phyloP scores from a whole-genome alignment of 2,113 vertebrate genomes.

The Eonycteris spelaea region DNA sequence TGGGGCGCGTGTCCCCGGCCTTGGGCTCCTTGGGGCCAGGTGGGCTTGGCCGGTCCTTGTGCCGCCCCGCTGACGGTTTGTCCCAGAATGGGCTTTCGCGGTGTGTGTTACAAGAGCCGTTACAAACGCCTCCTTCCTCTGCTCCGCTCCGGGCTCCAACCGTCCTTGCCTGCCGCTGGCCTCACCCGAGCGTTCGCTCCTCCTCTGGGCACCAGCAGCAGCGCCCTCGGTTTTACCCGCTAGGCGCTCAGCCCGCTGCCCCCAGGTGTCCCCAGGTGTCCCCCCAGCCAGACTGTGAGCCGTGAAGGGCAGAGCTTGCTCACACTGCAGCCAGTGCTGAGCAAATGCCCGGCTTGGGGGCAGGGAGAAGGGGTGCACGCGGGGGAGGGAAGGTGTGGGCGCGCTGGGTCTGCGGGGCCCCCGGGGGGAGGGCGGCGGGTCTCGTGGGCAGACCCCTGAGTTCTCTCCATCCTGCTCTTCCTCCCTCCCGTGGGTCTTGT shows the following conservation, averaged over 20 bases:
- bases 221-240: neutral
- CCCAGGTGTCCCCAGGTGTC: accelerated
- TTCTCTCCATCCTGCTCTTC: neutral
- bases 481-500: neutral
- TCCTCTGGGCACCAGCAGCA: neutral
- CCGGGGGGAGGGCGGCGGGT: accelerated
- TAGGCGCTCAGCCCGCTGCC: neutral
- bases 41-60: accelerated
- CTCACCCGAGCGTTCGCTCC: accelerated
- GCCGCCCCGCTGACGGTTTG: accelerated
- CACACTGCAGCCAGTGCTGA: accelerated
- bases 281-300: neutral
- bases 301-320: accelerated
- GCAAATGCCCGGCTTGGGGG: neutral
- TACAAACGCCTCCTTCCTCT: accelerated
- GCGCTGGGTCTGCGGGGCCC: neutral
- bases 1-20: accelerated
- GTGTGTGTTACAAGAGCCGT: too few species aligned
- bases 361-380: neutral
- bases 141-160: neutral
- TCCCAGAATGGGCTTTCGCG: neutral
- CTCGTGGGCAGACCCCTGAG: neutral
- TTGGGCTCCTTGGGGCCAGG: neutral
- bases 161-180: neutral
- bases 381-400: accelerated